Percentiles rank a stretch among this genome's conserved stretches.
These are phyloP conservation scores for Oenanthe melanoleuca DNA, from an alignment of 2,113 vertebrate species.

Conservation along the genomic window DNA sequence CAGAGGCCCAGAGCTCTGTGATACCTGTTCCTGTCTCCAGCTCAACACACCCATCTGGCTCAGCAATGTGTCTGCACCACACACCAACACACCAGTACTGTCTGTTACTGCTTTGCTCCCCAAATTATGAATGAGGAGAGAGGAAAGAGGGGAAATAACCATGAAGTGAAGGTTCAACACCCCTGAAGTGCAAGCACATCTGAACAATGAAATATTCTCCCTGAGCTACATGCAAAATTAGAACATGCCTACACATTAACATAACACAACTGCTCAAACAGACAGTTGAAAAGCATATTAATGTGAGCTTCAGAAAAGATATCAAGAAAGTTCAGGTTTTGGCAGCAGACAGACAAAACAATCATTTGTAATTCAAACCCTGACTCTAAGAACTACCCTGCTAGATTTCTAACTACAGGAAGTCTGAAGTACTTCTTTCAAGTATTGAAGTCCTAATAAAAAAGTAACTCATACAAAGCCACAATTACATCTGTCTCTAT, in stretches of 20 bases:
- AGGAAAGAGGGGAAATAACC: not conserved
- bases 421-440: not conserved
- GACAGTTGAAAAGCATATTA: slow-evolving; percentile 26
- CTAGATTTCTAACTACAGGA: not conserved
- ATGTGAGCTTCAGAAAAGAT: slow-evolving; percentile 10
- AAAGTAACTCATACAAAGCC: not conserved
- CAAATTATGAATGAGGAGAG: not conserved
- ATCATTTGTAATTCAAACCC: slow-evolving; percentile 21
- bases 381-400: not conserved
- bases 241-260: slow-evolving; percentile 40
- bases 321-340: slow-evolving; percentile 30
- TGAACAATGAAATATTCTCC: slow-evolving; percentile 12
- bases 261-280: slow-evolving; percentile 20
- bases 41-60: not conserved
- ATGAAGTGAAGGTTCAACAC: not conserved
- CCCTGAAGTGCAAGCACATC: not conserved
- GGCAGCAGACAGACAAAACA: slow-evolving; percentile 44
- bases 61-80: not conserved
- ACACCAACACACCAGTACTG: not conserved
- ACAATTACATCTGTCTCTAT: not conserved
- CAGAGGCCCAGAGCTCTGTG: not conserved
- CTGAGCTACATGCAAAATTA: slow-evolving; percentile 30
- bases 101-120: not conserved
- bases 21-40: not conserved
- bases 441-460: not conserved